A percentile compares a stretch with the other conserved stretches of the same genome.
These are phyloP conservation scores for Stratiomys singularior DNA, from an alignment of 2,888 invertebrate species.

Conservation along the genomic window DNA sequence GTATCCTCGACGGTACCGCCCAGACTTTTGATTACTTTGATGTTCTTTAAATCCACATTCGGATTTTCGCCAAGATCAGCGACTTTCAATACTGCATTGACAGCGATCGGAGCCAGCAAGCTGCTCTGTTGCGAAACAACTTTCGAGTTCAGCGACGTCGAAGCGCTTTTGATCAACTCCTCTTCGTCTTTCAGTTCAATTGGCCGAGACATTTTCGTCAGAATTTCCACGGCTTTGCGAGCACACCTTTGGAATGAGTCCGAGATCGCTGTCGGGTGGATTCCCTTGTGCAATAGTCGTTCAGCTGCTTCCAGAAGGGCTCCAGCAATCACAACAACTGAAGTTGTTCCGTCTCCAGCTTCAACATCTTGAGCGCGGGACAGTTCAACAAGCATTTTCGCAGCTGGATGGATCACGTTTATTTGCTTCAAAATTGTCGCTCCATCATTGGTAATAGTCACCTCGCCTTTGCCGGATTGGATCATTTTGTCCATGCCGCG, in stretches of 20 bases:
- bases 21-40: conserved; percentile 95
- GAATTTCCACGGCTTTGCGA: conserved; percentile 69
- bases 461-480: conserved; percentile 96
- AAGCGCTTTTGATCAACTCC: conserved; percentile 91
- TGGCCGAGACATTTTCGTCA: conserved; percentile 85
- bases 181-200: conserved; percentile 88
- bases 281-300: conserved; percentile 90
- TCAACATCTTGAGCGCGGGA: conserved; percentile 99
- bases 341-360: conserved; percentile 99
- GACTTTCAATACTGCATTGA: conserved; percentile 89
- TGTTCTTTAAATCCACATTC: conserved; percentile 92
- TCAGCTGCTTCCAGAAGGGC: conserved; percentile 94
- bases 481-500: conserved; percentile 99
- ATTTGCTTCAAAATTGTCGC: conserved; percentile 99
- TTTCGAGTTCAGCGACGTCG: conserved; percentile 97
- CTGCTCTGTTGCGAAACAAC: conserved; percentile 98
- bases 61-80: conserved; percentile 70
- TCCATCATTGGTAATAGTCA: conserved; percentile 99
- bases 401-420: conserved; percentile 98
- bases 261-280: conserved; percentile 97
- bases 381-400: conserved; percentile 98
- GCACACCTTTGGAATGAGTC: conserved; percentile 88
- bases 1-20: conserved; percentile 99
- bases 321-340: conserved; percentile 97
- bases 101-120: conserved; percentile 94